Evolutionary conservation across 2,113 vertebrate species (phyloP).

Genomic region (Corythornis madagascariensis): DNA sequence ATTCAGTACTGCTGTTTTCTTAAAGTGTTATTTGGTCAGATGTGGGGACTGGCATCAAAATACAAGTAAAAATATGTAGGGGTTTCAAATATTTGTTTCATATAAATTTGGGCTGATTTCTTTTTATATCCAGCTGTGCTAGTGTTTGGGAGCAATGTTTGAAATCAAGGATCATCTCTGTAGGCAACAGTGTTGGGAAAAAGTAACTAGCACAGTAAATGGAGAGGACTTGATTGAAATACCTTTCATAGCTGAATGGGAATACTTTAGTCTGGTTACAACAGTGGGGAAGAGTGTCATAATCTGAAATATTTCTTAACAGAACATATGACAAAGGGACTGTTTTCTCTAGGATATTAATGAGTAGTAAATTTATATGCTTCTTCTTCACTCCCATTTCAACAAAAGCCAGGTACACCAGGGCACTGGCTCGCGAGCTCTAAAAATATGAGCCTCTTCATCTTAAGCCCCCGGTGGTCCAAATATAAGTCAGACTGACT

Average conservation of each 20-base stretch:
- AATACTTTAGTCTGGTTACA: slow-evolving; percentile 32
- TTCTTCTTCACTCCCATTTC: neutral
- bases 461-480: neutral
- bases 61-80: slow-evolving; percentile 10
- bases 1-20: slow-evolving; percentile 45
- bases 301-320: slow-evolving; percentile 46
- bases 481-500: neutral
- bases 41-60: slow-evolving; percentile 56
- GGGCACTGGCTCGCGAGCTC: neutral
- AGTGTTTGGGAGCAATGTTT: slow-evolving; percentile 36
- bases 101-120: slow-evolving; percentile 41
- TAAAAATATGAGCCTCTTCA: slow-evolving; percentile 39
- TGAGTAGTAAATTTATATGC: slow-evolving; percentile 6
- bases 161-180: slow-evolving; percentile 57
- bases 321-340: slow-evolving; percentile 13
- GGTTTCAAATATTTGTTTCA: slow-evolving; percentile 41
- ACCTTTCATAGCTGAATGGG: slow-evolving; percentile 24
- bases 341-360: slow-evolving; percentile 24
- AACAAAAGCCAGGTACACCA: neutral
- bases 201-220: slow-evolving; percentile 20
- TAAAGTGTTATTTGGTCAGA: slow-evolving; percentile 27
- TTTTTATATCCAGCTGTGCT: slow-evolving; percentile 54
- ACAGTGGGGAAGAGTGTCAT: neutral
- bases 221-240: slow-evolving; percentile 2
- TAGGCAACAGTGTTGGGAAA: slow-evolving; percentile 40